Percentiles rank a stretch among this genome's conserved stretches.
Evolutionary conservation across 2,797 vertebrate genomes (phyloP).

Genomic region (Atherinosoma microstoma): DNA sequence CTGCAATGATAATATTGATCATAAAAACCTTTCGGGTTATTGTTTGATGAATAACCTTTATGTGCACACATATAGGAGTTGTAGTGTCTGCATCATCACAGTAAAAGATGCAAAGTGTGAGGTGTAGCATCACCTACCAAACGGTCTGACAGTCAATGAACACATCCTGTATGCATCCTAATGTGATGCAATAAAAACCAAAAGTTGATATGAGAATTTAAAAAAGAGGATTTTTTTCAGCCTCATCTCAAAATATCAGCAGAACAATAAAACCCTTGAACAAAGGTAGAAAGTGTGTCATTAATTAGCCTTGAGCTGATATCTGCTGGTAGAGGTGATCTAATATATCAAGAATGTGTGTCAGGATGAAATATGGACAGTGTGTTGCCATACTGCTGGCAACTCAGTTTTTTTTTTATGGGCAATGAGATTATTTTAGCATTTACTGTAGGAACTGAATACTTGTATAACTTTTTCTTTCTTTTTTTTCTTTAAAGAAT

Average conservation of each 20-base stretch:
- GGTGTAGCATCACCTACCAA: neutral
- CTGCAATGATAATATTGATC: neutral
- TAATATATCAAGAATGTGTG: constrained; percentile 5
- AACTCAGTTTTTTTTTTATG: neutral
- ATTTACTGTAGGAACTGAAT: neutral
- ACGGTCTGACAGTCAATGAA: neutral
- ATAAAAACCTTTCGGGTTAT: neutral
- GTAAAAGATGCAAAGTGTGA: neutral
- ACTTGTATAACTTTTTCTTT: neutral
- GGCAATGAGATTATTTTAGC: neutral
- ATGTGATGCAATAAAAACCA: neutral
- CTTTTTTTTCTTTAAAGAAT: neutral
- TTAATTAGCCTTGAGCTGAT: constrained; percentile 18
- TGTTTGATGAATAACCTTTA: neutral
- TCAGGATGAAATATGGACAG: neutral
- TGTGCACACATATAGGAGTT: neutral
- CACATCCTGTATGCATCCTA: neutral
- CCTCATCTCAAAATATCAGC: constrained; percentile 19
- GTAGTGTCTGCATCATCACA: neutral
- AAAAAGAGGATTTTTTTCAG: neutral
- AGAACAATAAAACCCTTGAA: constrained; percentile 11
- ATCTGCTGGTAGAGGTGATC: constrained; percentile 15
- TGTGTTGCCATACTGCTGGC: neutral
- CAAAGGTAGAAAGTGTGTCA: constrained; percentile 56
- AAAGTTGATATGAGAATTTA: neutral